Evolutionary conservation across 92 coral and sea anemone genomes (phyloP), one percentile per base, ranked within the genome.

Genomic region (Zoanthus solanderi): DNA sequence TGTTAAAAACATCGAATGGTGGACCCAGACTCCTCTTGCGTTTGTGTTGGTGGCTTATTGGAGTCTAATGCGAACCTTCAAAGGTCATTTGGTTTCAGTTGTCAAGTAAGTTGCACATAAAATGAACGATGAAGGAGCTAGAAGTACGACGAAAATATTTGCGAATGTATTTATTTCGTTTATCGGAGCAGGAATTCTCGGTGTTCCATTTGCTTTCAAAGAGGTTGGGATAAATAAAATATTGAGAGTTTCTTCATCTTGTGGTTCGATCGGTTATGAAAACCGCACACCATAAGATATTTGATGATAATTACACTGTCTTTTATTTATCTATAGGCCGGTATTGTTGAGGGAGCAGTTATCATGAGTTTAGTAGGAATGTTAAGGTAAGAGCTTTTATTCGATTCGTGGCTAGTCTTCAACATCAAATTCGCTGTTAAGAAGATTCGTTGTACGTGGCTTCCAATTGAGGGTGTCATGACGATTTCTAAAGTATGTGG

Each of bases 181-280:
- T 79, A 97, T 97, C 89, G 99, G 99, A 75, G 99, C 99, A 82
- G 99, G 99, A 83, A 93, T 97, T 78, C 91, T 97, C 78, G 99
- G 99, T 74, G 95, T 97, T 92, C 99, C 99, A 18, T 96, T 88
- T 78, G 99, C 99, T 45, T 95, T 97, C 83, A 95, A 88, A 88
- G 99, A 95, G 98, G 99, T 97, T 84, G 15, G 92, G 28, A 12
- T 18, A 48, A 4, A 9, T 69, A 45, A 42, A 68, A 32, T 69
- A 67, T 69, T 71, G 86, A 53, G 1, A 68, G 14, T 61, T 15
- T 68, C 34, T 58, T 14, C 12, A 58, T 6, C 58, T 29, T 54
- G 67, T 9, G 79, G 58, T 34, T 75, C 47, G 32, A 17, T 46
- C 42, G 57, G 15, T 50, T 54, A 31, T 53, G 79, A 67, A 82